Percentiles rank a stretch among this genome's conserved stretches.
These are phyloP conservation scores for Formica selysi DNA, from an alignment of 1,140 invertebrate species.

Conservation along the genomic window DNA sequence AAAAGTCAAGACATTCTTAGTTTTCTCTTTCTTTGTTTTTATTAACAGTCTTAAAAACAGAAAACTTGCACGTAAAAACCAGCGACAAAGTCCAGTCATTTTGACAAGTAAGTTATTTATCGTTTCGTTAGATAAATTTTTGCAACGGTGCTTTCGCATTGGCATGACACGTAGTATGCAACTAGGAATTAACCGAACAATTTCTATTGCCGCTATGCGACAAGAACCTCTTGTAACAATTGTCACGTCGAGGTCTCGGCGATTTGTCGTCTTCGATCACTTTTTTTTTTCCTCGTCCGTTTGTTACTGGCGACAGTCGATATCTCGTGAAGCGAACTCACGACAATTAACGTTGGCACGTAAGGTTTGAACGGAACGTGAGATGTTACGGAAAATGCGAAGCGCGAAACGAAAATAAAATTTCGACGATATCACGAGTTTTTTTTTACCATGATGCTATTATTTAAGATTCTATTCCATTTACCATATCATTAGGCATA, in stretches of 20 bases:
- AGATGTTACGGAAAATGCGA: constrained; percentile 4
- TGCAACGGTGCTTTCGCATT: constrained; percentile 11
- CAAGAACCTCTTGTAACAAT: constrained; percentile 37
- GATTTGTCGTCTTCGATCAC: constrained; percentile 40
- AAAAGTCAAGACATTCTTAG: too few species aligned
- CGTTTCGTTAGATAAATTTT: background rate
- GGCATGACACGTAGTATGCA: constrained; percentile 13
- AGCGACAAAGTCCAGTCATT: background rate
- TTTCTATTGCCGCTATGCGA: constrained; percentile 33
- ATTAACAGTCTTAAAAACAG: background rate
- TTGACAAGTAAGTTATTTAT: background rate
- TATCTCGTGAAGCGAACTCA: constrained; percentile 31
- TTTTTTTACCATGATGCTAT: background rate
- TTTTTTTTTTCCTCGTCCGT: constrained; percentile 1
- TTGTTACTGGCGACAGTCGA: constrained; percentile 26
- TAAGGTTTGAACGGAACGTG: background rate
- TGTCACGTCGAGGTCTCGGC: constrained; percentile 33
- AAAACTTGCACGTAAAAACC: background rate
- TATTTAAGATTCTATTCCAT: constrained; percentile 1
- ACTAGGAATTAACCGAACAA: constrained; percentile 30
- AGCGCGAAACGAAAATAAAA: constrained; percentile 8
- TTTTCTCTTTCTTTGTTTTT: too few species aligned
- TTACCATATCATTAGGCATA: background rate
- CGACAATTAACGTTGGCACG: constrained; percentile 61
- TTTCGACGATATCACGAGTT: background rate